These are phyloP conservation scores for Rhizoglyphus robini DNA, from an alignment of 1,140 invertebrate species.

Conservation along the genomic window DNA sequence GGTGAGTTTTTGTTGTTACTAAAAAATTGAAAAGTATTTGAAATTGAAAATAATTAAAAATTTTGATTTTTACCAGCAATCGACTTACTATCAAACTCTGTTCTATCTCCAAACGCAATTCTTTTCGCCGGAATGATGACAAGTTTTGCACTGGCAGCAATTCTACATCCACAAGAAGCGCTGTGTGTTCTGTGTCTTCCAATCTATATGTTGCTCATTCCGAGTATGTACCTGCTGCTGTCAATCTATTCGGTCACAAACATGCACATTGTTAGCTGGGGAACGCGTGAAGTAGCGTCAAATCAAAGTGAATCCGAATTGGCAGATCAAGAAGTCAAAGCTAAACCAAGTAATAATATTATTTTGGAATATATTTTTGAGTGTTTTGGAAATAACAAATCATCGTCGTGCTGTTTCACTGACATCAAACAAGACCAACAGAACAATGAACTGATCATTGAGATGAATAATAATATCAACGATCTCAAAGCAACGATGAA, in stretches of 20 bases:
- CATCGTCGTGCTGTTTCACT: constrained; percentile 1
- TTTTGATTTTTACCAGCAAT: too few species aligned
- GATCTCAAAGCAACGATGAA: not conserved
- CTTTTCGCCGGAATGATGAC: constrained; percentile 83
- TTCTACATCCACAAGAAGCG: constrained; percentile 96
- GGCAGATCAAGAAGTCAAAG: not conserved
- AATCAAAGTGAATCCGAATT: not conserved
- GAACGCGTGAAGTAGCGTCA: constrained; percentile 78
- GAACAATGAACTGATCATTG: not conserved
- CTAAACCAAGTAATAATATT: not conserved
- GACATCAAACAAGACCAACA: not conserved
- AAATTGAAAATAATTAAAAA: too few species aligned
- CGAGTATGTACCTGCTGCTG: constrained; percentile 94
- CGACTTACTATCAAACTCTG: constrained; percentile 81
- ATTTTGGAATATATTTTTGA: not conserved
- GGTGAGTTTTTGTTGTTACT: too few species aligned
- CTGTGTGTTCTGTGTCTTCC: constrained; percentile 88
- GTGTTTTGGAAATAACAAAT: not conserved
- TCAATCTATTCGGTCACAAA: constrained; percentile 97
- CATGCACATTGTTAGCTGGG: constrained; percentile 95
- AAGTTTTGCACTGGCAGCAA: constrained; percentile 91
- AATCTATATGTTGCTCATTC: constrained; percentile 90
- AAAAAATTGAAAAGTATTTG: too few species aligned
- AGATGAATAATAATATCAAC: not conserved
- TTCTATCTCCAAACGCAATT: constrained; percentile 88